phyloP scores from a whole-genome alignment of 2,113 vertebrate genomes.

The Cochlearius cochlearius region DNA sequence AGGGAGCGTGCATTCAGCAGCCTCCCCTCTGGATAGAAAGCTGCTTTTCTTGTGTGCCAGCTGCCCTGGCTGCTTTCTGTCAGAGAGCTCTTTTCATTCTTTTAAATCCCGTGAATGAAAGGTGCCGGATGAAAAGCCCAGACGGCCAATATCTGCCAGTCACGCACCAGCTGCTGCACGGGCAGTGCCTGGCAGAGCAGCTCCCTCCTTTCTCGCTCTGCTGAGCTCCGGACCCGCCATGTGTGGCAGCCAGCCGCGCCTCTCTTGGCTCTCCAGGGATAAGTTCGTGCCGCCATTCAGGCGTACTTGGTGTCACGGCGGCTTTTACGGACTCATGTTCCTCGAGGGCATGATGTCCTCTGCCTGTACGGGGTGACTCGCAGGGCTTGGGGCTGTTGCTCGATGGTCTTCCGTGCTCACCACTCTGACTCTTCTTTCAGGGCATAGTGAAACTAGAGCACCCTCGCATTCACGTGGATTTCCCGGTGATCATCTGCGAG shows the following conservation, averaged over 20 bases:
- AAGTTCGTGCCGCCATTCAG: background rate
- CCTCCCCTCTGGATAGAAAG: slow-evolving; percentile 18
- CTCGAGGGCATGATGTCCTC: accelerated
- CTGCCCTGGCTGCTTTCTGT: slow-evolving; percentile 11
- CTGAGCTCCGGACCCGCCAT: background rate
- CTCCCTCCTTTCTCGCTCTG: slow-evolving; percentile 10
- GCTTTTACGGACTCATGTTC: background rate
- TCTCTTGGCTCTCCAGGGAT: background rate
- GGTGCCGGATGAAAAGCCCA: slow-evolving; percentile 45
- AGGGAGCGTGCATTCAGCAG: background rate
- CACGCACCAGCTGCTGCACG: slow-evolving; percentile 38
- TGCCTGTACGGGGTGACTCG: background rate
- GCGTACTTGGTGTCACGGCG: accelerated
- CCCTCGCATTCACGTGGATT: slow-evolving; percentile 95
- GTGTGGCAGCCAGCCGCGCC: background rate
- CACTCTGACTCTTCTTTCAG: slow-evolving; percentile 68
- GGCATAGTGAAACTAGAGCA: slow-evolving; percentile 92
- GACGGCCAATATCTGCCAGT: slow-evolving; percentile 33
- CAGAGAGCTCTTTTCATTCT: slow-evolving; percentile 47
- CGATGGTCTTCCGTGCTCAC: background rate
- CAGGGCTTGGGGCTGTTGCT: background rate
- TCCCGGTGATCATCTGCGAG: slow-evolving; percentile 95
- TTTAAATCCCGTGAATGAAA: slow-evolving; percentile 46
- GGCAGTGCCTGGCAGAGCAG: slow-evolving; percentile 59
- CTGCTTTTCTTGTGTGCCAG: slow-evolving; percentile 34